A percentile compares a stretch with the other conserved stretches of the same genome.
phyloP scores from a whole-genome alignment of 2,888 invertebrate genomes.

The Parnassius smintheus region DNA sequence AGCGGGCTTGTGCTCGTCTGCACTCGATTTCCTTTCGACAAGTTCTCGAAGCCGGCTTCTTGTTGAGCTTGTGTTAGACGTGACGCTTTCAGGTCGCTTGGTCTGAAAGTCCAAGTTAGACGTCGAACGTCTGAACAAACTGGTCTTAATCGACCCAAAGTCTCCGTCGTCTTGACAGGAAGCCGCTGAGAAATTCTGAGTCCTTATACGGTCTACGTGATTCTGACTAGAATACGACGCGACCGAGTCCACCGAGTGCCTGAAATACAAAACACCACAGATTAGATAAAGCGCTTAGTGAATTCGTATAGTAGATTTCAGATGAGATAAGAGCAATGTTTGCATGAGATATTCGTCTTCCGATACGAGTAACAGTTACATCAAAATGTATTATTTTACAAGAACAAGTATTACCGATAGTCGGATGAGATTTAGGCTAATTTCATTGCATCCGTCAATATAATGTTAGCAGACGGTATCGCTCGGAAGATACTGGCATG shows the following conservation, averaged over 20 bases:
- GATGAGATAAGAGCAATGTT: constrained; percentile 54
- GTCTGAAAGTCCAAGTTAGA: constrained; percentile 70
- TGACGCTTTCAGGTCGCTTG: constrained; percentile 74
- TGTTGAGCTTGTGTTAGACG: constrained; percentile 74
- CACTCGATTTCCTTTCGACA: constrained; percentile 77
- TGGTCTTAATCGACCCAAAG: constrained; percentile 76
- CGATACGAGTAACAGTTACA: constrained; percentile 35
- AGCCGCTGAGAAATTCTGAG: constrained; percentile 79
- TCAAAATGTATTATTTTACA: background rate
- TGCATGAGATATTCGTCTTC: constrained; percentile 50
- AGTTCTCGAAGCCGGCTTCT: constrained; percentile 79
- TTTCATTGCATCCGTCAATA: constrained; percentile 13
- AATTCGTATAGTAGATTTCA: constrained; percentile 36
- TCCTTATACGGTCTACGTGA: constrained; percentile 81
- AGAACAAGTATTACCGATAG: background rate
- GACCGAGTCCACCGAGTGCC: constrained; percentile 82
- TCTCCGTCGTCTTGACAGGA: constrained; percentile 78
- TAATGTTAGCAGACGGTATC: constrained; percentile 19
- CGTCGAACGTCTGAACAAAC: constrained; percentile 74
- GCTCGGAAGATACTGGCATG: constrained; percentile 29
- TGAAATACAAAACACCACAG: constrained; percentile 65
- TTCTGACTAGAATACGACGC: constrained; percentile 82
- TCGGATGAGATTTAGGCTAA: constrained; percentile 5
- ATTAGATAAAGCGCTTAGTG: constrained; percentile 58
- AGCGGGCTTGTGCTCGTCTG: constrained; percentile 74